These are phyloP conservation scores for Anagyrus pseudococci DNA, from an alignment of 2,888 invertebrate species.

Conservation along the genomic window DNA sequence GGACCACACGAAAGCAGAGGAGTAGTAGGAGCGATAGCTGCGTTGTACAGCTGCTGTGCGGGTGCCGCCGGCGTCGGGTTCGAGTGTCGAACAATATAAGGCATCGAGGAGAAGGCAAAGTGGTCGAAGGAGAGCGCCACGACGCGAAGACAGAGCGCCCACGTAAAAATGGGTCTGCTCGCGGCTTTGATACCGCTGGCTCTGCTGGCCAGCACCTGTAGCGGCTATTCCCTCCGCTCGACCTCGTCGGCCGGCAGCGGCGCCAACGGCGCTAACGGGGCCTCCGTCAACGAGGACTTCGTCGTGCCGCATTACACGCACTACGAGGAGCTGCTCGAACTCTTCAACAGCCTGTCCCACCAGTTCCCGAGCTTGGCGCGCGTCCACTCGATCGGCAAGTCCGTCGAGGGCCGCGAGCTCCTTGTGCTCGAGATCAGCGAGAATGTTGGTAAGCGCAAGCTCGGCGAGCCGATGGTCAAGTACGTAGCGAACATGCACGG, in stretches of 20 bases:
- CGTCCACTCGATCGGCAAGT: slow-evolving; percentile 81
- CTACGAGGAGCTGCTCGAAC: slow-evolving; percentile 73
- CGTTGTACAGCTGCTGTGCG: too few relatives aligned
- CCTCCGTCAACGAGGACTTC: slow-evolving; percentile 50
- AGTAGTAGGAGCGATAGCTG: too few relatives aligned
- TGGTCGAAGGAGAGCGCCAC: too few relatives aligned
- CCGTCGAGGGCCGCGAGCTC: slow-evolving; percentile 80
- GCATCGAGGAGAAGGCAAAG: too few relatives aligned
- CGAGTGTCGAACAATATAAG: too few relatives aligned
- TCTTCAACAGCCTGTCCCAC: slow-evolving; percentile 69
- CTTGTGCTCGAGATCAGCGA: slow-evolving; percentile 82
- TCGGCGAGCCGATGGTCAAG: slow-evolving; percentile 87
- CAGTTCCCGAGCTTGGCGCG: slow-evolving; percentile 75
- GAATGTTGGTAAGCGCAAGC: slow-evolving; percentile 68
- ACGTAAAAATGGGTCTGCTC: slow-evolving; percentile 21
- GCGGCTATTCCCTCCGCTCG: slow-evolving; percentile 34
- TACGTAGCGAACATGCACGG: slow-evolving; percentile 98
- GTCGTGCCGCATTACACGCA: slow-evolving; percentile 66
- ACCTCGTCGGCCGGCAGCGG: background rate
- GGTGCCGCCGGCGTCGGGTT: too few relatives aligned
- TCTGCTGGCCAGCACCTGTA: slow-evolving; percentile 4
- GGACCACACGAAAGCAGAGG: too few relatives aligned
- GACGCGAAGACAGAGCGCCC: background rate
- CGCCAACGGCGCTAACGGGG: slow-evolving; percentile 45
- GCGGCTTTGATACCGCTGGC: slow-evolving; percentile 7